Evolutionary conservation across 2,113 vertebrate species (phyloP), one percentile per base, ranked within the genome.

Genomic region (Esox niger): DNA sequence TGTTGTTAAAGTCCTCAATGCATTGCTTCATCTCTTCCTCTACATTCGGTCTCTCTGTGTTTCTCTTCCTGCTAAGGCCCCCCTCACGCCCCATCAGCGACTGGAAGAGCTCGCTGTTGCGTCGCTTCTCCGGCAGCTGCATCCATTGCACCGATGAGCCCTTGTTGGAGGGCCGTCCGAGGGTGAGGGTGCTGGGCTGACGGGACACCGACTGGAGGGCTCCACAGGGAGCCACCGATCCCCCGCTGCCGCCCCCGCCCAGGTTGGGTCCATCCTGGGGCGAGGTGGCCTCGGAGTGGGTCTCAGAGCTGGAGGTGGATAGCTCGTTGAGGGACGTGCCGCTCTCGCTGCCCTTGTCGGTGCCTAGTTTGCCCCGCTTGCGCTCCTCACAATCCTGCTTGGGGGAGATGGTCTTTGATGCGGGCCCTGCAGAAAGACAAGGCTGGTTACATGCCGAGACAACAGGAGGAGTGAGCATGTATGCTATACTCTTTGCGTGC

Each of bases 1-100:
- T 94, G 77, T 93, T 93, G 86, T 92, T 91, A 84, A 96, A 95
- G 90, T 96, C 94, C 84, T 91, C 91, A 70, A 96, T 94, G 58
- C 94, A 96, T 81, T 94, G 93, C 84, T 94, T 93, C 94, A 96
- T 95, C 85, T 96, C 94, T 79, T 95, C 94, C 82, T 95, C 93
- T 3, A 86, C 84, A 7, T 90, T 94, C 62, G 94, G 87, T 86
- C 94, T 95, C 88, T 95, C 94, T 21, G 89, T 91, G 35, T 92
- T 91, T 84, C 92, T 95, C 89, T 92, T 93, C 87, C 93, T 93
- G 63, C 91, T 93, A 60, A 95, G 91, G 46, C 94, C 94, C 3
- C 91, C 91, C 80, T 93, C 93, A 69, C 90, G 57, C 23, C 74
- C 78, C 33, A 93, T 94, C 77, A 96, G 89, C 9, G 94, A 93